Base-by-base conservation (phyloP, 2,113 vertebrate species). In the Lepus europaeus region DNA sequence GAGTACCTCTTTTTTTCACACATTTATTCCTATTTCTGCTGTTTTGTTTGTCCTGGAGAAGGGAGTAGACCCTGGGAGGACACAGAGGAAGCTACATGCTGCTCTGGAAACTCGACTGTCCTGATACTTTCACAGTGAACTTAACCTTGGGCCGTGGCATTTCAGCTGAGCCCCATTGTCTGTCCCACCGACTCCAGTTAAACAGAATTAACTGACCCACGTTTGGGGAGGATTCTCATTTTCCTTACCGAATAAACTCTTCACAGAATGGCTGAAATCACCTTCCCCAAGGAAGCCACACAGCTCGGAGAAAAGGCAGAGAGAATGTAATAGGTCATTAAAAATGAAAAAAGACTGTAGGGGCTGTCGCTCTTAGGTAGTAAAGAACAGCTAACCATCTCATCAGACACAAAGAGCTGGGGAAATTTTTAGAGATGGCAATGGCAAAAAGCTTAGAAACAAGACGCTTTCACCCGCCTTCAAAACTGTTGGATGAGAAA, bases 271-370 rank as follows among this genome's bases (percentile, higher is more conserved):
- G 89, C 1, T 49, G 22, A 94, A 85, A 82, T 72, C 27, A 86
- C 82, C 94, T 91, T 91, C 72, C 79, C 79, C 85, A 88, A 84
- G 61, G 25, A 95, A 95, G 90, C 14, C 59, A 90, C 90, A 73
- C 11, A 22, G 29, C 13, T 66, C 79, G 56, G 53, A 82, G 51
- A 88, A 94, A 93, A 91, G 11, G 0, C 73, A 39, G 91, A 85
- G 49, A 53, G 45, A 84, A 74, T 66, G 69, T 22, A 68, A 81
- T 39, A 9, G 77, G 78, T 33, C 49, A 69, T 45, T 90, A 79
- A 95, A 97, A 95, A 56, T 9, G 17, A 89, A 89, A 3, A 90
- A 64, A 70, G 4, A 78, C 61, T 69, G 87, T 89, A 91, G 14
- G 31, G 9, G 27, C 31, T 74, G 0, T 59, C 88, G n/a, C 36